Conservation (phyloP, 2,888 invertebrate species). For the Neoascia interrupta region DNA sequence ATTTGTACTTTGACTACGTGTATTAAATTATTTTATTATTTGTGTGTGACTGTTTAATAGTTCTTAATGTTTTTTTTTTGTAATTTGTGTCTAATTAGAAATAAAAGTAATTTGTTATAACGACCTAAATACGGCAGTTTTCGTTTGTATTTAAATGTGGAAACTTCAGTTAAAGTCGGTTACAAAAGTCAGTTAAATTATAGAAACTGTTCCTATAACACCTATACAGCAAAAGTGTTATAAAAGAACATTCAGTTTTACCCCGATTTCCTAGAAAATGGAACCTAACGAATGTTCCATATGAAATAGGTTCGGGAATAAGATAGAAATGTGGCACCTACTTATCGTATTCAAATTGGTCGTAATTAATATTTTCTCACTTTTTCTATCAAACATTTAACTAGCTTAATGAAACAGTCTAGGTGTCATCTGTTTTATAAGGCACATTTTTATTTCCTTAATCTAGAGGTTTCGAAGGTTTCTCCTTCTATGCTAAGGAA, state of each 20-base stretch:
- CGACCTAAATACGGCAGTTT: not conserved
- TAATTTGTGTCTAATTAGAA: not conserved
- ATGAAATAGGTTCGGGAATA: no score
- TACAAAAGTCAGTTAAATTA: not conserved
- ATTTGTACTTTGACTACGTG: conserved; percentile 76
- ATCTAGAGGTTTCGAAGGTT: no score
- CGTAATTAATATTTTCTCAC: no score
- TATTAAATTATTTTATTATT: conserved; percentile 66
- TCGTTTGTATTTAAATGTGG: not conserved
- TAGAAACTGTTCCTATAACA: not conserved
- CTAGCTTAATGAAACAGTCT: no score
- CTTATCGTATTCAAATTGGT: no score
- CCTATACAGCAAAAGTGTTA: no score
- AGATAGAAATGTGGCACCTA: no score
- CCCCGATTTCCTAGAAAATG: not conserved
- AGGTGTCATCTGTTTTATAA: no score
- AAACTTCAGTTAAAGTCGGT: not conserved
- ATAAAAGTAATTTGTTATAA: not conserved
- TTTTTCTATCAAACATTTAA: no score
- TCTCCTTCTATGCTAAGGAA: no score
- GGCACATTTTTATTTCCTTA: no score
- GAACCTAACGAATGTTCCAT: no score
- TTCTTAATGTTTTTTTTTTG: not conserved
- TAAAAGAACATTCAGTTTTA: not conserved
- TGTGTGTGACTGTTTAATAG: not conserved